Evolutionary conservation across 1,140 invertebrate species (phyloP).

Genomic region (Ceratina japonica): DNA sequence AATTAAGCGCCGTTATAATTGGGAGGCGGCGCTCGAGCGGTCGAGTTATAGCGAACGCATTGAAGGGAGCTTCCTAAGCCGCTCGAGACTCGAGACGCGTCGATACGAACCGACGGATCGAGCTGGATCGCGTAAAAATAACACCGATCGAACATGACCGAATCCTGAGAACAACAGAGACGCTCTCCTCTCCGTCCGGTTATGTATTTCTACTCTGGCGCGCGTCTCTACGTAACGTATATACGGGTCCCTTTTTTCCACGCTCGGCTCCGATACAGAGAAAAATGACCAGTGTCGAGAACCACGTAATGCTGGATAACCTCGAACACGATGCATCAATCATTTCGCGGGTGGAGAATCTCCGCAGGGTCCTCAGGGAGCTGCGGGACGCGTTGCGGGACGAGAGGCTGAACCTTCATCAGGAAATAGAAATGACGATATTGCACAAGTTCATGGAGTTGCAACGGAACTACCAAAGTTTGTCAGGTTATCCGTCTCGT

Average conservation of each 20-base stretch:
- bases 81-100: slow-evolving; percentile 25
- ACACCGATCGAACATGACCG: not conserved
- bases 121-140: not conserved
- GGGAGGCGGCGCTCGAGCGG: too few species aligned
- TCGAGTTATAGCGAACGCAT: not conserved
- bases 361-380: slow-evolving; percentile 17
- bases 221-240: not conserved
- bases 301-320: slow-evolving; percentile 28
- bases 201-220: not conserved
- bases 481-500: slow-evolving; percentile 14
- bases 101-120: not conserved
- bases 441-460: slow-evolving; percentile 32
- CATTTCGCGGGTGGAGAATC: slow-evolving; percentile 23
- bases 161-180: slow-evolving; percentile 2
- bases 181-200: not conserved
- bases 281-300: slow-evolving; percentile 33
- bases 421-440: slow-evolving; percentile 42
- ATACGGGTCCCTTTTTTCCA: not conserved
- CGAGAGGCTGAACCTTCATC: slow-evolving; percentile 47
- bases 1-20: too few species aligned
- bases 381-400: slow-evolving; percentile 28
- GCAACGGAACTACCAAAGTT: slow-evolving; percentile 17
- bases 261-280: not conserved
- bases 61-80: not conserved
- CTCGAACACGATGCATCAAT: slow-evolving; percentile 9